phyloP scores from a whole-genome alignment of 2,113 vertebrate species.

The Scomber colias region DNA sequence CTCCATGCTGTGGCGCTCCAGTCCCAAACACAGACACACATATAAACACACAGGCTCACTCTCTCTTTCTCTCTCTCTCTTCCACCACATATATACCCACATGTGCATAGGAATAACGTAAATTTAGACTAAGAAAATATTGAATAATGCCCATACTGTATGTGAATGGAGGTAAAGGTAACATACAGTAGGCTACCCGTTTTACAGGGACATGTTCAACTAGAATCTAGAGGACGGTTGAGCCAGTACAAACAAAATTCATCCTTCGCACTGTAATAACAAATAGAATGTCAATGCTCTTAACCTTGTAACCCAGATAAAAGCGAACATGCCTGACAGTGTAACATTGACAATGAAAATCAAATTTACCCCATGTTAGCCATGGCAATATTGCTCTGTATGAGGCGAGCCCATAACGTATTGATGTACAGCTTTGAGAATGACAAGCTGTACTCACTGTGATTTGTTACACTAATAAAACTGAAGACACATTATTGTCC shows the following conservation, averaged over 20 bases:
- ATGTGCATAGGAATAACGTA: background rate
- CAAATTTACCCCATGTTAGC: constrained; percentile 76
- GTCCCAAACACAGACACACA: constrained; percentile 56
- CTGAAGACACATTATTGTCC: constrained; percentile 75
- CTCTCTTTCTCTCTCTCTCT: background rate
- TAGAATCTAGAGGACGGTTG: background rate
- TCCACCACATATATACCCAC: background rate
- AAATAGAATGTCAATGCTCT: constrained; percentile 64
- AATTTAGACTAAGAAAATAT: background rate
- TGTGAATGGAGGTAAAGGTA: background rate
- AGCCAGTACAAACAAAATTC: constrained; percentile 15
- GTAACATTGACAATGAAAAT: constrained; percentile 72
- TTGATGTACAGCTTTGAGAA: constrained; percentile 77
- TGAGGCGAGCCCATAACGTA: constrained; percentile 67
- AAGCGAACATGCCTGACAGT: constrained; percentile 61
- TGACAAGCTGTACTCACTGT: constrained; percentile 79
- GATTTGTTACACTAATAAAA: constrained; percentile 85
- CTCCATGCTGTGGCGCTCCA: constrained; percentile 62
- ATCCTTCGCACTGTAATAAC: constrained; percentile 39
- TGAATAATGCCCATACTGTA: background rate
- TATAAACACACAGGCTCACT: background rate
- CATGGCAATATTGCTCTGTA: constrained; percentile 73
- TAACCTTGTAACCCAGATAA: constrained; percentile 67
- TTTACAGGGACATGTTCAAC: background rate
- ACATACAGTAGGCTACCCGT: background rate